Evolutionary conservation across 2,797 vertebrate species (phyloP), one percentile per base, ranked within the genome.

Genomic region (Carcharodon carcharias): DNA sequence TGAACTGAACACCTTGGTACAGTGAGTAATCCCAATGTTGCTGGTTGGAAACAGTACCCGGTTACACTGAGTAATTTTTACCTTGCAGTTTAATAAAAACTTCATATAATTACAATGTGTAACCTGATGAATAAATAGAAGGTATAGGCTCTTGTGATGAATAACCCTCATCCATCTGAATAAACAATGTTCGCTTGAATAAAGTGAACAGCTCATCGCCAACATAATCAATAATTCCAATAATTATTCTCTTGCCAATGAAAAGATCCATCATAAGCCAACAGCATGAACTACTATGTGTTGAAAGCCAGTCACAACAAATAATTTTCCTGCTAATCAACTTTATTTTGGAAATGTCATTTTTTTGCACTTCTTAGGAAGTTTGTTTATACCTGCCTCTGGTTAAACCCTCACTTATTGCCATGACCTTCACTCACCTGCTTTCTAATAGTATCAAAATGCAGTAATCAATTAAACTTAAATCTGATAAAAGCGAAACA

Each of bases 401-500:
- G 14, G 50, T 28, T 71, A 56, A 35, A 73, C 4, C 50, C 94
- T 58, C 28, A 73, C 69, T 73, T 7, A 77, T 26, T 73, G 28
- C 69, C 50, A 77, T 54, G 50, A 95, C 69, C 16, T 73, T 18
- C 35, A 73, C 94, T 95, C 94, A 95, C 94, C 94, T 56, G 69
- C 50, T 95, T 73, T 28, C 31, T 45, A 95, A 95, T n/a, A 95
- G 94, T 67, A 73, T 35, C 69, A 95, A 73, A 45, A 56, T 26
- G 40, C 65, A 69, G 31, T 65, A 95, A 50, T 71, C 94, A 93
- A 95, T 73, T 73, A 56, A 95, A 73, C 67, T 73, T 50, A 95
- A 95, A 95, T 95, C 94, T 56, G 94, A 77, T 56, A 95, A 71
- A 95, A 73, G 94, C 45, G 67, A 95, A 77, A 77, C 69, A 95